A percentile compares a stretch with the other conserved stretches of the same genome.
Evolutionary conservation across 2,113 vertebrate species (phyloP).

Genomic region (Synodontis membranacea): DNA sequence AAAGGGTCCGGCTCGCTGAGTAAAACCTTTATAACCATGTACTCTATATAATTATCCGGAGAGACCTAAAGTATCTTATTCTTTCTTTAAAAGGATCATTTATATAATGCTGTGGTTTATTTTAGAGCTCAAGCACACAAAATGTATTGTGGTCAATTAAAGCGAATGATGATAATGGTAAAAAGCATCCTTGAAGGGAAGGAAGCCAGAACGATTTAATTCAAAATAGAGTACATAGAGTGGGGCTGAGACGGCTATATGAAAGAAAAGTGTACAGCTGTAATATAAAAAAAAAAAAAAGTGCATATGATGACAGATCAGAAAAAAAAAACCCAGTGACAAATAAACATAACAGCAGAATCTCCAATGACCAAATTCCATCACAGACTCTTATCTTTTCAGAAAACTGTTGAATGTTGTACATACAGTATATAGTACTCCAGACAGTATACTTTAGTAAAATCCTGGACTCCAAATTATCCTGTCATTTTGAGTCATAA

Average conservation of each 20-base stretch:
- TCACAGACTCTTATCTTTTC: neutral
- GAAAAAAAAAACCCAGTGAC: too few species aligned
- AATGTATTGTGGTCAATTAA: neutral
- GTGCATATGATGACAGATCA: too few species aligned
- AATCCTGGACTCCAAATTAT: neutral
- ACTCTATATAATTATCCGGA: slow-evolving; percentile 22
- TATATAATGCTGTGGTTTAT: neutral
- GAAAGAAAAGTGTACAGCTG: neutral
- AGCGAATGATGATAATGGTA: slow-evolving; percentile 5
- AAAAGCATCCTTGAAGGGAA: neutral
- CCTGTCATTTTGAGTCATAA: slow-evolving; percentile 3
- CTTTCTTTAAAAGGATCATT: neutral
- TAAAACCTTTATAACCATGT: slow-evolving; percentile 19
- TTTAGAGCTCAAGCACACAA: slow-evolving; percentile 20
- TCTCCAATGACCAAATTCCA: neutral
- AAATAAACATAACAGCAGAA: neutral
- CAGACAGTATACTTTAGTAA: neutral
- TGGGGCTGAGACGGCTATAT: neutral
- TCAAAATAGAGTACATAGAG: neutral
- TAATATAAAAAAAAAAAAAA: too few species aligned
- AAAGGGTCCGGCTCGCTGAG: neutral
- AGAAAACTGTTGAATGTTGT: neutral
- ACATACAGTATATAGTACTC: neutral
- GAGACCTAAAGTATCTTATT: neutral
- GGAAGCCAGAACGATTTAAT: neutral